A percentile compares a stretch with the other conserved stretches of the same genome.
Conservation (phyloP, 2,888 invertebrate genomes). For the Caenorhabditis japonica region DNA sequence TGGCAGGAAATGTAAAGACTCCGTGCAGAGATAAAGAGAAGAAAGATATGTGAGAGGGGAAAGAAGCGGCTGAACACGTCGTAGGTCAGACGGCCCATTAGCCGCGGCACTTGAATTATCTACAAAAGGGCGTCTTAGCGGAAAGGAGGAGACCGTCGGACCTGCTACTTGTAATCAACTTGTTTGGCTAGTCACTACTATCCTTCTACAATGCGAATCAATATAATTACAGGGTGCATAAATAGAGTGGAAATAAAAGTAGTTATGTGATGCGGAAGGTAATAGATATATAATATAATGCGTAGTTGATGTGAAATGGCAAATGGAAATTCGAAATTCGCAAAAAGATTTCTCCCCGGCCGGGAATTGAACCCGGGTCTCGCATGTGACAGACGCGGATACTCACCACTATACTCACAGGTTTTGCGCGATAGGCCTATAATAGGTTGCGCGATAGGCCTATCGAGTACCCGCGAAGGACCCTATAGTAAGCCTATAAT, state of each 20-base stretch:
- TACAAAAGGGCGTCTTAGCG: constrained; percentile 30
- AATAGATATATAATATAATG: too few species aligned
- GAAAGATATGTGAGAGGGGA: constrained; percentile 30
- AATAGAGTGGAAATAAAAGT: constrained; percentile 11
- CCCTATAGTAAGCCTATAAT: too few species aligned
- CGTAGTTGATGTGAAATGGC: too few species aligned
- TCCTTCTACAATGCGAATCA: constrained; percentile 6
- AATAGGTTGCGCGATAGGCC: too few species aligned
- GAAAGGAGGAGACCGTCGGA: constrained; percentile 24
- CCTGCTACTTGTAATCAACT: constrained; percentile 37
- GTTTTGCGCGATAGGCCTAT: too few species aligned
- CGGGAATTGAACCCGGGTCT: constrained; percentile 68
- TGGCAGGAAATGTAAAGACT: constrained; percentile 37
- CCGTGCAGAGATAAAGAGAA: constrained; percentile 36
- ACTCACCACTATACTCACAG: constrained; percentile 68
- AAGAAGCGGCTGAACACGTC: constrained; percentile 18
- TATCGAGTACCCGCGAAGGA: too few species aligned
- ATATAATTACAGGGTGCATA: constrained; percentile 44
- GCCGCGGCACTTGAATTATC: constrained; percentile 30
- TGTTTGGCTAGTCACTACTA: constrained; percentile 27
- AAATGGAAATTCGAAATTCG: not conserved
- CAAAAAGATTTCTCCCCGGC: constrained; percentile 62
- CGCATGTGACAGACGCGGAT: constrained; percentile 69
- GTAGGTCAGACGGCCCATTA: constrained; percentile 28
- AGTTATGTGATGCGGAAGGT: constrained; percentile 30